A percentile compares a stretch with the other conserved stretches of the same genome.
Evolutionary conservation across 1,140 invertebrate genomes (phyloP).

Genomic region (Micrasema longulum): DNA sequence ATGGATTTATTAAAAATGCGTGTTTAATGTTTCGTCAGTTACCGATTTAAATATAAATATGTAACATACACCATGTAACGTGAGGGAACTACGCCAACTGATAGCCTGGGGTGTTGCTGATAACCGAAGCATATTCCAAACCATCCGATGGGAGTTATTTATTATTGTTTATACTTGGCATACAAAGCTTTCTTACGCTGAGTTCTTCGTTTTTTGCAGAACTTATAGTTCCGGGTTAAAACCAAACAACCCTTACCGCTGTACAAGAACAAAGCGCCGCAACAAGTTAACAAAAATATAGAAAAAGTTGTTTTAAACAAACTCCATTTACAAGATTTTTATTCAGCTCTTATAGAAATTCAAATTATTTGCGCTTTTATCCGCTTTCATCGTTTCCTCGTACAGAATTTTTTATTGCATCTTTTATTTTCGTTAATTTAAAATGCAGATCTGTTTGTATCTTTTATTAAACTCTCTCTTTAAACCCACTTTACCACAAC

Average conservation of each 20-base stretch:
- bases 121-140: constrained; percentile 25
- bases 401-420: background rate
- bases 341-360: too few relatives aligned
- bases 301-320: background rate
- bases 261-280: background rate
- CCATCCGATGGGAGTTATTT: constrained; percentile 43
- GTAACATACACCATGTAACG: too few relatives aligned
- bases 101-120: constrained; percentile 30
- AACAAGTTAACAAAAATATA: background rate
- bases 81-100: constrained; percentile 27
- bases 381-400: background rate
- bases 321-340: too few relatives aligned
- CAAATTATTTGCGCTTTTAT: too few relatives aligned
- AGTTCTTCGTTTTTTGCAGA: constrained; percentile 27
- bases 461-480: too few relatives aligned
- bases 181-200: constrained; percentile 37
- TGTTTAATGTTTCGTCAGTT: too few relatives aligned
- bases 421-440: too few relatives aligned
- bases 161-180: constrained; percentile 49
- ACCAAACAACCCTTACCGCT: constrained; percentile 33
- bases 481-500: too few relatives aligned
- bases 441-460: too few relatives aligned
- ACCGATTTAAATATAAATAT: too few relatives aligned
- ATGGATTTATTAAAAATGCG: too few relatives aligned
- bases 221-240: constrained; percentile 35